Evolutionary conservation across 1,140 invertebrate species (phyloP), one percentile per base, ranked within the genome.

Genomic region (Eriosoma lanigerum): DNA sequence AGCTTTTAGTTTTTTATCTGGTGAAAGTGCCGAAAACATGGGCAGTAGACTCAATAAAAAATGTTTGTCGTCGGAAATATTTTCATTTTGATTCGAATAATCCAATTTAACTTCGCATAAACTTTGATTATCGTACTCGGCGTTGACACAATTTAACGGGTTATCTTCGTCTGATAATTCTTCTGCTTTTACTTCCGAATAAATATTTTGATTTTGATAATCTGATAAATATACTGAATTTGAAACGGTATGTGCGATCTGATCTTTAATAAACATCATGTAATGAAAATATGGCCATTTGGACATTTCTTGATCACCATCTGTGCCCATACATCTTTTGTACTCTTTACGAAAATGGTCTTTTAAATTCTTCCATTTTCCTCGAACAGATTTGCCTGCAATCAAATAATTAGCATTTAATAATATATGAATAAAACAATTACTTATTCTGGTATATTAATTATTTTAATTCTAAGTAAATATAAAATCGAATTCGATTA

Each of bases 201-300:
- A 76, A 17, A 76, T 76, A 21, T 76, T 76, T 76, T 76, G 73
- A 12, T 38, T 58, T 46, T 60, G 73, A 1, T 58, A 26, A 46
- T 76, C 73, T 3, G 73, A 21, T n/a, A 58, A 17, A 12, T 76
- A 58, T 19, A 46, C 9, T 4, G 73, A 44, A 56, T 56, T 58
- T 10, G 32, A 15, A 1, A 24, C 54, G 0, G n/a, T 56, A n/a
- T 76, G 73, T 38, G n/a, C 21, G 26, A 76, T 76, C 13, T 76
- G 73, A 9, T 76, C 73, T 58, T 76, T 76, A 58, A 76, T 76
- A 8, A 76, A 76, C 73, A 76, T 76, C 73, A 76, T 58, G 24
- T 26, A 56, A 15, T 58, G 32, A 9, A 76, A 76, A 46, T 76
- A 76, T 15, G 73, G 73, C 73, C 73, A 76, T 19, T n/a, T 76